phyloP scores from a whole-genome alignment of 2,797 vertebrate species.

The Hoplostethus mediterraneus region DNA sequence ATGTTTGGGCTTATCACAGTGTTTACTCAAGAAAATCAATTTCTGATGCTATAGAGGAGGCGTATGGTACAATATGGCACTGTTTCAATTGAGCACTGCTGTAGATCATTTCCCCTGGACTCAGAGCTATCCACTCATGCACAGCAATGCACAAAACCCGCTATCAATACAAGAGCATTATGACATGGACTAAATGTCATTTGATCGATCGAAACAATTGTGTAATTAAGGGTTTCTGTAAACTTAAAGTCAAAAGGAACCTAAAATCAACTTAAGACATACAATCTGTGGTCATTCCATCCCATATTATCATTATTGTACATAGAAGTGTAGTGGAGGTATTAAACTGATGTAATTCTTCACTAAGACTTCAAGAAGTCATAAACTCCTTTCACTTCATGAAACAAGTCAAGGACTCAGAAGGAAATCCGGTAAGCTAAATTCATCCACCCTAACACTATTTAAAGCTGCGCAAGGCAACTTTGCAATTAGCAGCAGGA shows the following conservation, averaged over 20 bases:
- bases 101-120: conserved; percentile 24
- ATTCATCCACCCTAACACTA: neutral
- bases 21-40: conserved; percentile 45
- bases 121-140: conserved; percentile 9
- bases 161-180: conserved; percentile 8
- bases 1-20: conserved; percentile 31
- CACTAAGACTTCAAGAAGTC: no score
- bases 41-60: conserved; percentile 13
- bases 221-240: no score
- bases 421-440: neutral
- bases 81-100: no score
- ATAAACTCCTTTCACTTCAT: no score
- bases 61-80: conserved; percentile 8
- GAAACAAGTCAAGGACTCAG: neutral
- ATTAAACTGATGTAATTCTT: neutral
- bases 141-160: neutral
- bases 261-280: no score
- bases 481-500: no score
- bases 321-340: neutral
- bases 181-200: conserved; percentile 13
- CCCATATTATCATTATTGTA: conserved; percentile 5
- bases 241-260: no score
- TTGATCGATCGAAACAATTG: neutral
- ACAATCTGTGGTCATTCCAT: neutral
- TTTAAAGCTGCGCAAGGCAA: no score